Base-by-base conservation (phyloP, 2,797 vertebrate species). In the Lacerta viridis region DNA sequence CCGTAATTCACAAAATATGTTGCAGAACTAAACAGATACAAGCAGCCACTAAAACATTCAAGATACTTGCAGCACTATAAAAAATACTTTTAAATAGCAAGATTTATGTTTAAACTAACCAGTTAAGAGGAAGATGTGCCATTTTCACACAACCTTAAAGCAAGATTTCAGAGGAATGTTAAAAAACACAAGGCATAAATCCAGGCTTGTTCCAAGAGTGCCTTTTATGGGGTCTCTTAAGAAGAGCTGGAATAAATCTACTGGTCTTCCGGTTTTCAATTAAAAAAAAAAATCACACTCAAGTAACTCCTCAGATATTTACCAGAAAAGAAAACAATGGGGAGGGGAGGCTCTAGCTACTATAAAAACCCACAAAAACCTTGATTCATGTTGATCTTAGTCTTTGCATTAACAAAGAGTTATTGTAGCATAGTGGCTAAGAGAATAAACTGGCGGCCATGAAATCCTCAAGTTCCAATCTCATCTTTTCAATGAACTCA, bases 1-100 rank as follows among this genome's bases (percentile, higher is more conserved):
- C 7, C 66, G 33, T 46, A 84, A 88, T 17, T 92, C 72, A 36
- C 80, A 93, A 85, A 86, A 79, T 68, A 86, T 87, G 15, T 64
- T 66, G 39, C 27, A 85, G 7, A 80, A 77, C 83, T 71, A 88
- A 93, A 90, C 27, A 80, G 55, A 29, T 39, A 80, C 33, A 87
- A 39, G 80, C 0, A 88, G 43, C 11, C 85, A 9, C 64, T 76
- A 79, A 39, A n/a, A n/a, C 76, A 78, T 59, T 41, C 41, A 1
- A 0, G 86, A 59, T 50, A 77, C 11, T 25, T 75, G 71, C 71
- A 93, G 27, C 2, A 74, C 5, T n/a, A 36, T 23, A 23, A 41
- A 66, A 59, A 41, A 68, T 46, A 36, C 33, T 50, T 50, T 50
- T 50, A 50, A 50, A 50, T 50, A 50, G 10, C 29, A 84, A 71